Base-by-base conservation (phyloP, 2,113 vertebrate species). In the Ailuropoda melanoleuca region DNA sequence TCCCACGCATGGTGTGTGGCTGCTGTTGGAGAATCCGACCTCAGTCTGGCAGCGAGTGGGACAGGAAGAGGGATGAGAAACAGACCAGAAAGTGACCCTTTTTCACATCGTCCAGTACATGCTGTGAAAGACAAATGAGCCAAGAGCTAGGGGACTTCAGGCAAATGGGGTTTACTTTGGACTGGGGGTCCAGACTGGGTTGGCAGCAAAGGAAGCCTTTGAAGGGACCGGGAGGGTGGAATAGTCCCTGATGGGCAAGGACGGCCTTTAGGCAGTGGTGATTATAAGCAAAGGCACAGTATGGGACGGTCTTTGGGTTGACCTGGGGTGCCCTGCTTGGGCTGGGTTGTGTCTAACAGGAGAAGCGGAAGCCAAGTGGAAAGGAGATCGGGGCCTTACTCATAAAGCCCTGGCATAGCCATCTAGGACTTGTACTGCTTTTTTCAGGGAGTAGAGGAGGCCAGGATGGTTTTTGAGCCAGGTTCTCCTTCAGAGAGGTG, bases 401-500 rank as follows among this genome's bases (percentile, higher is more conserved):
- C 60, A 6, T 26, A 14, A 85, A 70, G 5, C 3, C 8, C 64
- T 50, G 75, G 7, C 31, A 1, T 6, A 1, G 78, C 80, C 6
- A 0, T 15, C 55, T 29, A 9, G 50, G 60, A 72, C 21, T 37
- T 31, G 15, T 4, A 12, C 46, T 78, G 17, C 21, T 3, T 82
- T 55, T 87, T 94, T 23, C 24, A 58, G 70, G 50, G 23, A 2
- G 1, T 10, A 13, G 43, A 37, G 66, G 55, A 84, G 72, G 60
- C 66, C 46, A 85, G 34, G 53, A 55, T 55, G 60, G 81, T 4
- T 91, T 91, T 48, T 70, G n/a, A 89, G 24, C 56, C 39, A 81
- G 39, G 92, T 77, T 93, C 78, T 84, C 29, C 92, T 97, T 97
- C 66, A 75, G 46, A 88, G 56, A 86, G 89, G 95, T 91, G 78